These are phyloP conservation scores for Oncorhynchus keta DNA, from an alignment of 2,113 vertebrate species.

Conservation along the genomic window DNA sequence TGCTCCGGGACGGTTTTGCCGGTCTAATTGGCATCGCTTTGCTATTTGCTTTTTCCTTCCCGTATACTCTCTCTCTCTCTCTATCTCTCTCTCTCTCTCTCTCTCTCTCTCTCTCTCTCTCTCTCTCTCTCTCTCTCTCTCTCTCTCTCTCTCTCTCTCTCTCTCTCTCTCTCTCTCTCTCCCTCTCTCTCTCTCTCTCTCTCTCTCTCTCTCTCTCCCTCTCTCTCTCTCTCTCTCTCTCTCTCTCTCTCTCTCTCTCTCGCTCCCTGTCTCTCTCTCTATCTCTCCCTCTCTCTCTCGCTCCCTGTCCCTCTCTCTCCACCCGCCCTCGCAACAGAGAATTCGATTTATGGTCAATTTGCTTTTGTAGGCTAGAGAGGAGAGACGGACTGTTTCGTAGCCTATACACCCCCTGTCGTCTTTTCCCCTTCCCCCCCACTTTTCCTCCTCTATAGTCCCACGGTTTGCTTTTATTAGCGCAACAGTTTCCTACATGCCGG, in stretches of 20 bases:
- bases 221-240: background rate
- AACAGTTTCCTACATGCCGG: slow-evolving; percentile 24
- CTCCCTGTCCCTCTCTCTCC: background rate
- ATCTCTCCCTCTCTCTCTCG: background rate
- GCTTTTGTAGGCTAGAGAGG: slow-evolving; percentile 37
- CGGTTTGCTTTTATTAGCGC: background rate
- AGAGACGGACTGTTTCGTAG: slow-evolving; percentile 52
- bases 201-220: no score
- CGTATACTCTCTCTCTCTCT: slow-evolving; percentile 32
- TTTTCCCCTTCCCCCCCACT: background rate
- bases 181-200: slow-evolving; percentile 6
- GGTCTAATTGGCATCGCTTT: slow-evolving; percentile 52
- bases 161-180: slow-evolving; percentile 9
- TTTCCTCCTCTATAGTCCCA: background rate
- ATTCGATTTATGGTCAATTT: slow-evolving; percentile 65
- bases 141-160: background rate
- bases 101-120: background rate
- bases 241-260: slow-evolving; percentile 15
- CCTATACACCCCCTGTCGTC: slow-evolving; percentile 18
- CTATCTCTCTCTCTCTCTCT: slow-evolving; percentile 1
- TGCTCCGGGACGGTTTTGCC: slow-evolving; percentile 50
- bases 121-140: no score
- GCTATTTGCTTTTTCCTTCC: slow-evolving; percentile 55
- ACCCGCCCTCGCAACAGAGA: slow-evolving; percentile 4
- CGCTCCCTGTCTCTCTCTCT: no score